phyloP scores from a whole-genome alignment of 2,888 invertebrate species.

The Eupithecia vulgata region DNA sequence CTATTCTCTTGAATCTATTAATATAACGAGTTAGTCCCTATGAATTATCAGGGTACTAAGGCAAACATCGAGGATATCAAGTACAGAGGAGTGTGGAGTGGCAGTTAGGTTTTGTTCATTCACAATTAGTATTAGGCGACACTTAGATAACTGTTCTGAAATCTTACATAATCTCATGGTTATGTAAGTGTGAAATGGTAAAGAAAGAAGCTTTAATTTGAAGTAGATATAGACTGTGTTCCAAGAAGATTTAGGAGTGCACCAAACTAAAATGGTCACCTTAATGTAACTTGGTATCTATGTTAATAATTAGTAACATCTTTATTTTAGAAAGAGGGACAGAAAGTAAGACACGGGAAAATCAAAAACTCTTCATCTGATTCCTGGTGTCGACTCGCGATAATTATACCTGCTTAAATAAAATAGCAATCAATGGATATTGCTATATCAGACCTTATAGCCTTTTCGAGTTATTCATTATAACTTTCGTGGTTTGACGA shows the following conservation, averaged over 20 bases:
- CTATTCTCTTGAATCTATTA: not conserved
- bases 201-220: slow-evolving; percentile 82
- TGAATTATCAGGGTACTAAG: not conserved
- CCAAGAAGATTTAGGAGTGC: slow-evolving; percentile 60
- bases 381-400: not conserved
- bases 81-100: not conserved
- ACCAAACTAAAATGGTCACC: slow-evolving; percentile 6
- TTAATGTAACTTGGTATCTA: not conserved
- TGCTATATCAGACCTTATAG: not conserved
- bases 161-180: slow-evolving; percentile 56
- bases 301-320: not conserved
- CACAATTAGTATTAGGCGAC: slow-evolving; percentile 56
- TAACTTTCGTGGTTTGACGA: not conserved
- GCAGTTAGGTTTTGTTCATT: slow-evolving; percentile 44
- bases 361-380: not conserved
- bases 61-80: not conserved
- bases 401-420: not conserved
- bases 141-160: slow-evolving; percentile 67
- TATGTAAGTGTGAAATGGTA: slow-evolving; percentile 75
- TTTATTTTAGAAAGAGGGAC: not conserved
- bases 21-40: not conserved
- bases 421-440: not conserved
- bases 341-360: not conserved
- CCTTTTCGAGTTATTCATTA: not conserved
- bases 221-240: slow-evolving; percentile 80